These are phyloP conservation scores for Geotrupes spiniger DNA, from an alignment of 2,888 invertebrate genomes.

Conservation along the genomic window DNA sequence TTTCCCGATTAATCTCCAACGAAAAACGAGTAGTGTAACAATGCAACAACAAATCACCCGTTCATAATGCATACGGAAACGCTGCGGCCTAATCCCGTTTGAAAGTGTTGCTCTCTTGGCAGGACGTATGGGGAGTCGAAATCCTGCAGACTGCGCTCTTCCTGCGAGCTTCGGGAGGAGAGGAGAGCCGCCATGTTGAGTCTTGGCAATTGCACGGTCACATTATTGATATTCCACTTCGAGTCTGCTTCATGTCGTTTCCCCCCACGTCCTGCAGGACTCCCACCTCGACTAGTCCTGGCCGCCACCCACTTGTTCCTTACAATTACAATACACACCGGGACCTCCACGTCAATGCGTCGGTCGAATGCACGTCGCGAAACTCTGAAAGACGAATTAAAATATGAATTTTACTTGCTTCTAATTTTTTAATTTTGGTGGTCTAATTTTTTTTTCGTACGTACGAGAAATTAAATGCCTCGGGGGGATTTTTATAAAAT, in stretches of 20 bases:
- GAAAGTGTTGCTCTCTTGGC: conserved; percentile 3
- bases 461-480: no score
- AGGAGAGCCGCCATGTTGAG: conserved; percentile 40
- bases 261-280: conserved; percentile 31
- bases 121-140: conserved; percentile 9
- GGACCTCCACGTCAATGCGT: background rate
- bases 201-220: conserved; percentile 49
- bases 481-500: no score
- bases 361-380: no score
- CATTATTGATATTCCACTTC: conserved; percentile 52
- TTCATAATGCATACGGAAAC: background rate
- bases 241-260: conserved; percentile 48
- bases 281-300: conserved; percentile 13
- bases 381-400: no score
- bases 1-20: no score
- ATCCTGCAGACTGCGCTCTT: conserved; percentile 18
- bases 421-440: no score
- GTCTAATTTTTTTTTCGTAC: no score
- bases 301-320: conserved; percentile 21
- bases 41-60: no score
- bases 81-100: background rate
- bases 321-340: conserved; percentile 20
- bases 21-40: no score
- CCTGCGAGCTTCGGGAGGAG: conserved; percentile 19
- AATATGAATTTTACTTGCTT: no score